Conservation (phyloP, 2,888 invertebrate genomes). For the Apeira syringaria region DNA sequence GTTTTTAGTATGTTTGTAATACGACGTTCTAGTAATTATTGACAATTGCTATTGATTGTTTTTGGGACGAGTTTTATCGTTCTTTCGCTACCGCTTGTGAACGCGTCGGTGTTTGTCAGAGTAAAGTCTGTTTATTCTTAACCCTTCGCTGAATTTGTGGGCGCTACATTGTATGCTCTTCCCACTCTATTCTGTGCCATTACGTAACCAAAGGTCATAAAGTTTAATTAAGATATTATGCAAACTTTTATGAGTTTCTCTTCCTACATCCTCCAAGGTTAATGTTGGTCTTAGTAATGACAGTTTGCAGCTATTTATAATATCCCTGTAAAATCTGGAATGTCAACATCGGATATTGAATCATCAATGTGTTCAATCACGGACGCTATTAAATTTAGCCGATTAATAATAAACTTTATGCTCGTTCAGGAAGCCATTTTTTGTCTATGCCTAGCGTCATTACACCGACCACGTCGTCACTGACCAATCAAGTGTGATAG, state of each 20-base stretch:
- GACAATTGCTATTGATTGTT: too few relatives aligned
- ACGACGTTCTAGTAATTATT: too few relatives aligned
- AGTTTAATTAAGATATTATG: constrained; percentile 1
- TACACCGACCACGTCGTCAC: too few relatives aligned
- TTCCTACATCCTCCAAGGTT: constrained; percentile 10
- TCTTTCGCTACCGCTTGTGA: too few relatives aligned
- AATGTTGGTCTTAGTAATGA: constrained; percentile 8
- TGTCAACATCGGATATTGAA: constrained; percentile 5
- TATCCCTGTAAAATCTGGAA: constrained; percentile 1
- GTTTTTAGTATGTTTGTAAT: too few relatives aligned
- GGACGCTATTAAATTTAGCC: background rate
- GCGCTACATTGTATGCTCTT: constrained; percentile 1
- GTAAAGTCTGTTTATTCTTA: background rate
- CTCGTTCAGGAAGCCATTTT: too few relatives aligned
- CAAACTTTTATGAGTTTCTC: constrained; percentile 13
- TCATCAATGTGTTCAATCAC: background rate
- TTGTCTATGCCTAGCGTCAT: too few relatives aligned
- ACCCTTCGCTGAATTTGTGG: background rate
- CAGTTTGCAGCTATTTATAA: constrained; percentile 8
- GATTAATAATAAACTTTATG: background rate
- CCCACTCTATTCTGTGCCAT: background rate
- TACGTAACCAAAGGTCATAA: constrained; percentile 1
- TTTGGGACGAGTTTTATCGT: too few relatives aligned
- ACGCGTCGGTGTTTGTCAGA: too few relatives aligned
- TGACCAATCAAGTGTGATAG: too few relatives aligned